Percentiles rank a stretch among this genome's conserved stretches.
phyloP scores from a whole-genome alignment of 2,888 invertebrate species.

The Epinotia demarniana region DNA sequence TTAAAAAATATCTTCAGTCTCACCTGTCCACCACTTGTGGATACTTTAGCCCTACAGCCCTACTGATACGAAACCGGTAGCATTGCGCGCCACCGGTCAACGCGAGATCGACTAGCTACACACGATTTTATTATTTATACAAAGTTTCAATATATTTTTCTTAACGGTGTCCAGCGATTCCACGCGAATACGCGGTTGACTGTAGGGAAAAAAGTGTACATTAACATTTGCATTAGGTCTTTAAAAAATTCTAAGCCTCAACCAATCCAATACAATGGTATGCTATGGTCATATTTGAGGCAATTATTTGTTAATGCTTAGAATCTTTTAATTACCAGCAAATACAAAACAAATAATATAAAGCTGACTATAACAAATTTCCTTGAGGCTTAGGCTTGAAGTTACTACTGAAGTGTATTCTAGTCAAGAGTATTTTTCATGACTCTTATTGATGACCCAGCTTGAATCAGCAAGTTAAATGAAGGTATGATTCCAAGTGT shows the following conservation, averaged over 20 bases:
- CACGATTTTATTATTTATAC: constrained; percentile 75
- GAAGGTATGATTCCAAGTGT: constrained; percentile 31
- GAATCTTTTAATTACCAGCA: constrained; percentile 78
- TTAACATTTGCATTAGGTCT: constrained; percentile 77
- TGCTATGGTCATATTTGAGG: not conserved
- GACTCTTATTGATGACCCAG: constrained; percentile 11
- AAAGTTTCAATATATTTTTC: constrained; percentile 76
- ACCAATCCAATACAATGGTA: constrained; percentile 44
- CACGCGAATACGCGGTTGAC: constrained; percentile 82
- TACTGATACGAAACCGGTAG: constrained; percentile 83
- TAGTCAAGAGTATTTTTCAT: not conserved
- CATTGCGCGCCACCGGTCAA: constrained; percentile 85
- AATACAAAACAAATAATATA: constrained; percentile 58
- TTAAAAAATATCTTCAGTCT: constrained; percentile 82
- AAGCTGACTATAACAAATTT: constrained; percentile 29
- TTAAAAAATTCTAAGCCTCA: constrained; percentile 79
- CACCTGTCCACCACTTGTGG: constrained; percentile 83
- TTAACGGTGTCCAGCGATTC: constrained; percentile 80
- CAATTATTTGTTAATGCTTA: constrained; percentile 62
- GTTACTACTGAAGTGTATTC: constrained; percentile 9
- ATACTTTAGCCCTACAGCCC: constrained; percentile 78
- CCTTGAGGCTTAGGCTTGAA: constrained; percentile 1
- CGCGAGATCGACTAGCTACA: constrained; percentile 82
- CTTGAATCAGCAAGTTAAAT: constrained; percentile 13
- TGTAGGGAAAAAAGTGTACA: constrained; percentile 83